Evolutionary conservation across 2,797 vertebrate species (phyloP).

Genomic region (Sylvia borin): DNA sequence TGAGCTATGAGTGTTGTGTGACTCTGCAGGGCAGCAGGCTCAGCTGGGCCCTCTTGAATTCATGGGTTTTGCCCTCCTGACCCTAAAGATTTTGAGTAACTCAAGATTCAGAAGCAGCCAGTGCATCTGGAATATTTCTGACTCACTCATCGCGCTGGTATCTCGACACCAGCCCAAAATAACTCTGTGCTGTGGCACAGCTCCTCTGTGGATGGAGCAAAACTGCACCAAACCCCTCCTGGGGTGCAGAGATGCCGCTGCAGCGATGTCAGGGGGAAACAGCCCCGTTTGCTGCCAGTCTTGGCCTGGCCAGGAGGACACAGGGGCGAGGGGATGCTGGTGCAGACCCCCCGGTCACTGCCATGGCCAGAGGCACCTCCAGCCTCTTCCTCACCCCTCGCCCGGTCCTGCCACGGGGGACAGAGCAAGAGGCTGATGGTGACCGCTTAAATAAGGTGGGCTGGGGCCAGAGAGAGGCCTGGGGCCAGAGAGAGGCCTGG

Average conservation of each 20-base stretch:
- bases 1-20: background rate
- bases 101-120: background rate
- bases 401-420: rapidly evolving
- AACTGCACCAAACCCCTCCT: rapidly evolving
- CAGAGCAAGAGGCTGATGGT: rapidly evolving
- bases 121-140: conserved; percentile 5
- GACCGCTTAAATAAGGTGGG: background rate
- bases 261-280: rapidly evolving
- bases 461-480: background rate
- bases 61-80: background rate
- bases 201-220: background rate
- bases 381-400: rapidly evolving
- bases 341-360: background rate
- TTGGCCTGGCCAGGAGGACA: background rate
- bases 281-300: background rate
- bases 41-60: background rate
- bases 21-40: background rate
- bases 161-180: conserved; percentile 10
- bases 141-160: background rate
- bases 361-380: rapidly evolving
- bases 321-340: background rate
- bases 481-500: background rate
- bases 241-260: background rate
- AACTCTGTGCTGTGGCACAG: background rate
- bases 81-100: background rate